These are phyloP conservation scores for Ptychodera flava DNA, from an alignment of 35 echinoderm and acorn worm species.

Conservation along the genomic window DNA sequence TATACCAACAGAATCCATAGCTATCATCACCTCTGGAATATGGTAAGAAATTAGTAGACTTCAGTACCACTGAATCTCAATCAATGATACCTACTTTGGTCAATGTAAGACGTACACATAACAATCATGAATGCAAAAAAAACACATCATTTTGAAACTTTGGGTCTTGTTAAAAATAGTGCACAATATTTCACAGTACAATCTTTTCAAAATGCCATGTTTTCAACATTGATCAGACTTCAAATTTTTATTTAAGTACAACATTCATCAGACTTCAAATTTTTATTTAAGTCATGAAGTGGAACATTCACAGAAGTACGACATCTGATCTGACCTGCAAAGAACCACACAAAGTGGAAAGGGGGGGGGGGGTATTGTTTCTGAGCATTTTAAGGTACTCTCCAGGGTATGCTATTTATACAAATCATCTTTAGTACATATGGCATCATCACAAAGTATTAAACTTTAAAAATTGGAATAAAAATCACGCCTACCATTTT, in stretches of 20 bases:
- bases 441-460: neutral
- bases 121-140: neutral
- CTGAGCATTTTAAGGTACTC: neutral
- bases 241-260: too few species aligned
- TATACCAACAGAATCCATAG: slow-evolving; percentile 77
- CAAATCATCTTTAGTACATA: neutral
- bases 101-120: neutral
- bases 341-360: neutral
- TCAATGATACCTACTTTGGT: too few species aligned
- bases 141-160: neutral
- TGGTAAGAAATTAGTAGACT: neutral
- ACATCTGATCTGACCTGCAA: too few species aligned
- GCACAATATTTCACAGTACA: neutral
- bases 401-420: too few species aligned
- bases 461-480: neutral
- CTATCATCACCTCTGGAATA: slow-evolving; percentile 58
- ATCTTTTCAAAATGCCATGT: neutral
- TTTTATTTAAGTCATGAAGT: too few species aligned
- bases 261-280: too few species aligned
- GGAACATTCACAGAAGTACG: too few species aligned
- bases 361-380: neutral
- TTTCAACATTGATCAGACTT: too few species aligned
- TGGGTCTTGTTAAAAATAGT: neutral
- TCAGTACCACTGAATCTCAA: neutral
- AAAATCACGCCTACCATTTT: slow-evolving; percentile 40